These are phyloP conservation scores for Caenorhabditis sp. DNA, from an alignment of 2,888 invertebrate species.

Conservation along the genomic window DNA sequence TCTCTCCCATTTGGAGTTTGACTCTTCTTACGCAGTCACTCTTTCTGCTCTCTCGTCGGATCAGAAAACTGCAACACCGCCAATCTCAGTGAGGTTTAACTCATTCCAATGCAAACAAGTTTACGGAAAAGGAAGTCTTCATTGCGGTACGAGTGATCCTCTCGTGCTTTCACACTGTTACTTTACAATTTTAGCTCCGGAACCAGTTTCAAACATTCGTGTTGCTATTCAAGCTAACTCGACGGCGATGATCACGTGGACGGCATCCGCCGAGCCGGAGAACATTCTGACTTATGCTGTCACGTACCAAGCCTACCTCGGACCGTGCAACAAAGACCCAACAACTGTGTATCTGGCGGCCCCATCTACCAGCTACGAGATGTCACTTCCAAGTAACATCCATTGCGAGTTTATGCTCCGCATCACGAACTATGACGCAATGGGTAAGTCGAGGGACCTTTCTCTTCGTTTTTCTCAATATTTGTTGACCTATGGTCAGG, in stretches of 20 bases:
- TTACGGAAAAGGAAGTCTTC: constrained; percentile 72
- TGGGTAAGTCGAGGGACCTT: constrained; percentile 56
- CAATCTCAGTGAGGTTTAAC: constrained; percentile 61
- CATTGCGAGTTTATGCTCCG: constrained; percentile 73
- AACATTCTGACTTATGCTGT: constrained; percentile 74
- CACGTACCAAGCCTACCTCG: constrained; percentile 52
- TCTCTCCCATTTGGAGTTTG: constrained; percentile 66
- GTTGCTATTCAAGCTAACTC: constrained; percentile 68
- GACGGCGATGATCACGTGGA: constrained; percentile 70
- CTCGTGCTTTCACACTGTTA: too few species aligned
- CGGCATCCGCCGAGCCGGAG: constrained; percentile 66
- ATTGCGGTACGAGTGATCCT: constrained; percentile 73
- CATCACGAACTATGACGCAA: constrained; percentile 72
- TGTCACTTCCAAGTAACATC: constrained; percentile 58
- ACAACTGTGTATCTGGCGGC: constrained; percentile 67
- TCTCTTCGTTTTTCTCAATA: constrained; percentile 5
- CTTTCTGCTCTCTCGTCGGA: constrained; percentile 57
- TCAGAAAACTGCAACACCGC: constrained; percentile 29
- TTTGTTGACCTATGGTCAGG: constrained; percentile 24
- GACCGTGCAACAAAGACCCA: constrained; percentile 62
- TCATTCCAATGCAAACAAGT: constrained; percentile 73
- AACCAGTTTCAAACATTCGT: constrained; percentile 71
- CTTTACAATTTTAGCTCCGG: constrained; percentile 69
- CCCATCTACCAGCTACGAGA: constrained; percentile 60
- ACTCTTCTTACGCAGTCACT: constrained; percentile 62